Evolutionary conservation across 2,888 invertebrate genomes (phyloP).

Genomic region (Tetragnatha montana): DNA sequence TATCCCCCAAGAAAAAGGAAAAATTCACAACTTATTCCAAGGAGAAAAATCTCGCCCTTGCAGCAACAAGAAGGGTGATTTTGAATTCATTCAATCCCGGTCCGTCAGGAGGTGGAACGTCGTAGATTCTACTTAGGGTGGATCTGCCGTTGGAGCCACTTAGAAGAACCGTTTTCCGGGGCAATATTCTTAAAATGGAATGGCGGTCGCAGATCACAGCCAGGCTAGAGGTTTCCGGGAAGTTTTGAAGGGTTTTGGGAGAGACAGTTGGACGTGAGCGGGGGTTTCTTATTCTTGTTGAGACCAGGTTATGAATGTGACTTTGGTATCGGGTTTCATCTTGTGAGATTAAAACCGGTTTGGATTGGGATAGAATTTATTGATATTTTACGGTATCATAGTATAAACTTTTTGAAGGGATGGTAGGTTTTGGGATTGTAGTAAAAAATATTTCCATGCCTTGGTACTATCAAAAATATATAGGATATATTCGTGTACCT

Average conservation of each 20-base stretch:
- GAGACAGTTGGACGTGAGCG: background rate
- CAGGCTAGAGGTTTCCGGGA: background rate
- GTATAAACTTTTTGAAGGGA: too few relatives aligned
- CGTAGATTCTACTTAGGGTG: slow-evolving; percentile 25
- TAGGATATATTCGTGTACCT: too few relatives aligned
- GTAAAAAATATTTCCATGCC: too few relatives aligned
- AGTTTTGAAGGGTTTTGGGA: background rate
- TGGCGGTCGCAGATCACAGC: background rate
- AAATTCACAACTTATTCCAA: slow-evolving; percentile 23
- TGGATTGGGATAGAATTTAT: too few relatives aligned
- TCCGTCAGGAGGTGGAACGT: background rate
- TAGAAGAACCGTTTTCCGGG: background rate
- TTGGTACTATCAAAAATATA: too few relatives aligned
- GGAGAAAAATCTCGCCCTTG: slow-evolving; percentile 10
- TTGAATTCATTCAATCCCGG: slow-evolving; percentile 33
- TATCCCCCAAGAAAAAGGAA: background rate
- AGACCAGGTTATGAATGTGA: too few relatives aligned
- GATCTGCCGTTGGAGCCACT: slow-evolving; percentile 2
- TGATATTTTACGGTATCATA: too few relatives aligned
- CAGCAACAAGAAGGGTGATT: slow-evolving; percentile 29
- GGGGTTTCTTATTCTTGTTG: background rate
- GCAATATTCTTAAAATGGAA: slow-evolving; percentile 9
- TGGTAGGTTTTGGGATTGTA: too few relatives aligned
- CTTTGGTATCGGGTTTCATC: too few relatives aligned
- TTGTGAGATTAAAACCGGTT: too few relatives aligned